These are phyloP conservation scores for Acipenser transmontanus DNA, from an alignment of 2,797 vertebrate genomes.

Conservation along the genomic window DNA sequence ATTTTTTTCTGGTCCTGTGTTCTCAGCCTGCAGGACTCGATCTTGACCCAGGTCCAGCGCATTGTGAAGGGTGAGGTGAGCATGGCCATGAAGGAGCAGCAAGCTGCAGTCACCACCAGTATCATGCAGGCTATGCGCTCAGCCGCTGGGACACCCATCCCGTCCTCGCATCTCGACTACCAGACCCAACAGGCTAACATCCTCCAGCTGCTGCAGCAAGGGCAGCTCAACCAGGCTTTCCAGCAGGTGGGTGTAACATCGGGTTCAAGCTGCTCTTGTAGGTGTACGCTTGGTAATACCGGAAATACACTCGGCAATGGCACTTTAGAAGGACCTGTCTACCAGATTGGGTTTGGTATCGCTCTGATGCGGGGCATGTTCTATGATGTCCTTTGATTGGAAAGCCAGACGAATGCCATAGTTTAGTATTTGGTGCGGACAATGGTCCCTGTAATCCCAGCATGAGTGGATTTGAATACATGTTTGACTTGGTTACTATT, in stretches of 20 bases:
- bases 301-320: too few species aligned
- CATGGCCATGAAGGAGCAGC: constrained; percentile 94
- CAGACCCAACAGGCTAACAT: constrained; percentile 90
- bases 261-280: too few species aligned
- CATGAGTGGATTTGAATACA: too few species aligned
- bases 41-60: constrained; percentile 86
- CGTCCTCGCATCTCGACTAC: constrained; percentile 85
- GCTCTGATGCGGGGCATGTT: too few species aligned
- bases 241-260: constrained; percentile 72
- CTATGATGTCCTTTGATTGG: too few species aligned
- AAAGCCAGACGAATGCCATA: too few species aligned
- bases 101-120: constrained; percentile 87
- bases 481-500: too few species aligned
- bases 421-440: too few species aligned
- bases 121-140: constrained; percentile 98
- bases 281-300: too few species aligned
- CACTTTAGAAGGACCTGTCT: too few species aligned
- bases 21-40: constrained; percentile 87
- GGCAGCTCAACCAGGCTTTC: constrained; percentile 95
- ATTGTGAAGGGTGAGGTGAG: constrained; percentile 94
- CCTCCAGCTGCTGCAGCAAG: constrained; percentile 90
- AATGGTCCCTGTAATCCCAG: too few species aligned
- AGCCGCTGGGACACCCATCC: constrained; percentile 85
- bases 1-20: background rate
- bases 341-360: too few species aligned